Evolutionary conservation across 2,113 vertebrate genomes (phyloP), one percentile per base, ranked within the genome.

Genomic region (Psophia crepitans): DNA sequence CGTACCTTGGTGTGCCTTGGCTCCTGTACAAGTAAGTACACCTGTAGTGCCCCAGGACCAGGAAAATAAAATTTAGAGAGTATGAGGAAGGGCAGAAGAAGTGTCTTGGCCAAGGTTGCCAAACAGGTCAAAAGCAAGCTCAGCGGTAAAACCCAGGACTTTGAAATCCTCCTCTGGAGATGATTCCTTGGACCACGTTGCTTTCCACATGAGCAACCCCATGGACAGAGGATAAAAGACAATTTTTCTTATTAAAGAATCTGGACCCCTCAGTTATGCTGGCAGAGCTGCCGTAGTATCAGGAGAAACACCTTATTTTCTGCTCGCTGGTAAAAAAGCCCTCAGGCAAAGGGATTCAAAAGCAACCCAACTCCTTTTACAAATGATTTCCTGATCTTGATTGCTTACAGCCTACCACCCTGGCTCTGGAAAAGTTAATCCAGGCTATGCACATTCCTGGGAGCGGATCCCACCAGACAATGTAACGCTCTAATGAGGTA

Each of bases 381-480:
- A 82, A 69, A 54, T 0, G 1, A 75, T 91, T 90, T 90, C 91
- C 84, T 68, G 82, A 68, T 93, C 81, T 57, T 49, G 57, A 49
- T 66, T 80, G 69, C 58, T 84, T 64, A 4, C 87, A 91, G 94
- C 95, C 94, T 93, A 60, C 87, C 94, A 95, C 81, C 70, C 74
- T 39, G 46, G 91, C 89, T 95, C 80, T 85, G 89, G 91, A 83
- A 73, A 94, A 91, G 58, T 91, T 85, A 94, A 91, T 94, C 81
- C 95, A 87, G 95, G 81, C 91, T 63, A 11, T 61, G 74, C 70
- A 49, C 89, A 94, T 97, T 94, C 74, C 96, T 41, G 81, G 77
- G 91, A 96, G 84, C 49, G 58, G 91, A 93, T 92, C 87, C 91
- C 97, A 97, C 89, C 93, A 97, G 94, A 95, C 94, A 97, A 92